Base-by-base conservation (phyloP, 2,888 invertebrate species). In the Melanargia galathea region DNA sequence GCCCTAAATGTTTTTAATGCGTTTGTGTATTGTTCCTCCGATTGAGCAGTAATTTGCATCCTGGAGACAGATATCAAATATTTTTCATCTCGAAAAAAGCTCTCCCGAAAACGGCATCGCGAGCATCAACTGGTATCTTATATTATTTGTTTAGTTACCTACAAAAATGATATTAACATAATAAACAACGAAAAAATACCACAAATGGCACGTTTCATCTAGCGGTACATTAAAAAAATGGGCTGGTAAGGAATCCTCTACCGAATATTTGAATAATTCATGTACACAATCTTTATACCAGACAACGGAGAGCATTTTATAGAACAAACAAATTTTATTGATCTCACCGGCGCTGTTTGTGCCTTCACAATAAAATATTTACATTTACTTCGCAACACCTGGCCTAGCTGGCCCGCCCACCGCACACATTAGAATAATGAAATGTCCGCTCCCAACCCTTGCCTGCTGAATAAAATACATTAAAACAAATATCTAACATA, bases 251-350 rank as follows among this genome's bases (percentile, higher is more conserved):
- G 76, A 81, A 81, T 74, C 81, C 82, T 78, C 84, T 84, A 84
- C 85, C 85, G 79, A 78, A 76, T 76, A 73, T 81, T 81, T 91
- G 90, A 90, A 91, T 90, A 81, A 90, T 91, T 90, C 90, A 90
- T 90, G 80, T 80, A 82, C 79, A 85, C 87, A 88, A 90, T 89
- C 90, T 90, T 90, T 90, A 89, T 84, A 84, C 76, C 87, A 86
- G 86, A 84, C 84, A 85, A 83, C 81, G 77, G 83, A 84, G 86
- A 84, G 84, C 85, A 84, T 90, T 90, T 90, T 87, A 89, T 87
- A 88, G 83, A 90, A 88, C 84, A 91, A 90, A 90, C 90, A 89
- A 90, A 90, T 90, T 90, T 90, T 90, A 91, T 90, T 90, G 91
- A 90, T 90, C 91, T 90, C 91, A 73, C 82, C 83, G 90, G 91